A percentile compares a stretch with the other conserved stretches of the same genome.
Evolutionary conservation across 23 tunicate genomes (phyloP).

Genomic region (Phallusia fumigata): DNA sequence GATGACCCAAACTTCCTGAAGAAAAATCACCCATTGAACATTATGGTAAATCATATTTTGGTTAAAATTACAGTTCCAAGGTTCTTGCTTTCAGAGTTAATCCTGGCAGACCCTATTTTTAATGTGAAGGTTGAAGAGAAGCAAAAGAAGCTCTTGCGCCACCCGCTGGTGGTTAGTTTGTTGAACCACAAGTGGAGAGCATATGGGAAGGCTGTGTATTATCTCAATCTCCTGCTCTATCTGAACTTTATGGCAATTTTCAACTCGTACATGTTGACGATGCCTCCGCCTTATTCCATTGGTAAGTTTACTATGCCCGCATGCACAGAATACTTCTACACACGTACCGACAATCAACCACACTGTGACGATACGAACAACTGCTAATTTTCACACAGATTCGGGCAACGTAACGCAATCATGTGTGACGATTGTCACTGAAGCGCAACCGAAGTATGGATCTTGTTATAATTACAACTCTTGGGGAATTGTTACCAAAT

Average conservation of each 20-base stretch:
- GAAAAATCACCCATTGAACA: slow-evolving; percentile 69
- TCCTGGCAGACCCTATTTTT: too few relatives aligned
- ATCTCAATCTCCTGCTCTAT: slow-evolving; percentile 59
- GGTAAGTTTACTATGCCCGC: slow-evolving; percentile 26
- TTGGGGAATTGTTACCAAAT: slow-evolving; percentile 40
- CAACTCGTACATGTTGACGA: slow-evolving; percentile 82
- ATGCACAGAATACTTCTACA: too few relatives aligned
- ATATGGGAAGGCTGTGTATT: slow-evolving; percentile 71
- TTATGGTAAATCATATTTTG: slow-evolving; percentile 49
- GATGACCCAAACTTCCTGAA: slow-evolving; percentile 36
- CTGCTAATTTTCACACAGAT: neutral
- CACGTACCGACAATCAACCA: too few relatives aligned
- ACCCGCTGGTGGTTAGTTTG: slow-evolving; percentile 87
- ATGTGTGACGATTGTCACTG: neutral
- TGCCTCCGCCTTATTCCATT: slow-evolving; percentile 85
- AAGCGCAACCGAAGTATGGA: slow-evolving; percentile 11
- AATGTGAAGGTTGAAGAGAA: slow-evolving; percentile 65
- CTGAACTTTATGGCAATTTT: slow-evolving; percentile 58
- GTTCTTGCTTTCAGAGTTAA: too few relatives aligned
- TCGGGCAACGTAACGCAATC: neutral
- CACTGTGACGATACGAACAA: too few relatives aligned
- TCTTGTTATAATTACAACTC: slow-evolving; percentile 2
- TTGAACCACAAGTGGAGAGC: slow-evolving; percentile 87
- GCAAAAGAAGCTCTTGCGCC: slow-evolving; percentile 67
- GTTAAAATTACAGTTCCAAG: neutral